A percentile compares a stretch with the other conserved stretches of the same genome.
Conservation (phyloP, 2,888 invertebrate genomes). For the Euplexia lucipara region DNA sequence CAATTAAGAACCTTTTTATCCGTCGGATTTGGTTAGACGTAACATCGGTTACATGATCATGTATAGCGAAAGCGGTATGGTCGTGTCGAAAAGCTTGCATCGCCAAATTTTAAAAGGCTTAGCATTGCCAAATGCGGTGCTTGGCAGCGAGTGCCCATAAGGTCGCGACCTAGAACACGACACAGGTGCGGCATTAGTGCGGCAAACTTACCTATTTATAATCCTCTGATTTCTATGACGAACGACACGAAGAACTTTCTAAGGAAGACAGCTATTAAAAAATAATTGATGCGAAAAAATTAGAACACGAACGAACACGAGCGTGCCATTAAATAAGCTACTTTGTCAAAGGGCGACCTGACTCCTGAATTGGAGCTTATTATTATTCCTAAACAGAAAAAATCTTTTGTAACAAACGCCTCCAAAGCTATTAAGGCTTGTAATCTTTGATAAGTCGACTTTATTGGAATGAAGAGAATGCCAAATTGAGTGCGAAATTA, state of each 20-base stretch:
- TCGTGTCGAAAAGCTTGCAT: slow-evolving; percentile 44
- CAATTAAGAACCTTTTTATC: slow-evolving; percentile 11
- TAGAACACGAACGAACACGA: slow-evolving; percentile 45
- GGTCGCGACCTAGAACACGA: slow-evolving; percentile 65
- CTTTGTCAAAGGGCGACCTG: slow-evolving; percentile 59
- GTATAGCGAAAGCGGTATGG: slow-evolving; percentile 29
- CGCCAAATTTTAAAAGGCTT: slow-evolving; percentile 55
- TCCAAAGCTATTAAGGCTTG: slow-evolving; percentile 38
- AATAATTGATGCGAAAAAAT: slow-evolving; percentile 55
- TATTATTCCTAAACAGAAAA: slow-evolving; percentile 52
- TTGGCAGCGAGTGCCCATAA: slow-evolving; percentile 60
- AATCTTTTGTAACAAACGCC: slow-evolving; percentile 50
- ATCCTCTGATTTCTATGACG: slow-evolving; percentile 44
- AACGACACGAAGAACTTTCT: slow-evolving; percentile 44
- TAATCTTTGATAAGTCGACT: slow-evolving; percentile 57
- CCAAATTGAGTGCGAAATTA: slow-evolving; percentile 65
- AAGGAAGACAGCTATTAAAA: slow-evolving; percentile 55
- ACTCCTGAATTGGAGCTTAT: slow-evolving; percentile 54
- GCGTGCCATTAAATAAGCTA: slow-evolving; percentile 56
- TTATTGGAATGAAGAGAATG: slow-evolving; percentile 62
- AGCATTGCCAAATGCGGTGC: slow-evolving; percentile 59
- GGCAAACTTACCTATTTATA: slow-evolving; percentile 58
- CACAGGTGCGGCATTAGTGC: slow-evolving; percentile 62
- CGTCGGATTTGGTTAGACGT: slow-evolving; percentile 24
- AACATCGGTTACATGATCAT: slow-evolving; percentile 34